These are phyloP conservation scores for Platorchestia sp. DNA, from an alignment of 1,140 invertebrate species.

Conservation along the genomic window DNA sequence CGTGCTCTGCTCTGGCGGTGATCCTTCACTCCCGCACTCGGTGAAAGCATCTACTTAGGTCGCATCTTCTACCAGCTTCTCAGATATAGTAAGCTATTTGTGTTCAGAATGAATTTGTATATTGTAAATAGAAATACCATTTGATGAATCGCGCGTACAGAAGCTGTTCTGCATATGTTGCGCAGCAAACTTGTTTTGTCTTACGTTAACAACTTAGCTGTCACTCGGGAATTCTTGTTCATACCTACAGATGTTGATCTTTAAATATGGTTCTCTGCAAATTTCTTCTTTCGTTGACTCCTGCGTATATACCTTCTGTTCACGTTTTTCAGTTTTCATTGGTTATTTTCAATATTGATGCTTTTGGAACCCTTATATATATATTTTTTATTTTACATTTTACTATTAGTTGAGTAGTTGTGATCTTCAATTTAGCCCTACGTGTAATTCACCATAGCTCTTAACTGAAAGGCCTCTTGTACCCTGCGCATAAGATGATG, in stretches of 20 bases:
- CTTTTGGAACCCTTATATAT: background rate
- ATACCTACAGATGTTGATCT: background rate
- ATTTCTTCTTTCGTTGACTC: slow-evolving; percentile 3
- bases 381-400: slow-evolving; percentile 34
- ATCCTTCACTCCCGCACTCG: background rate
- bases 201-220: background rate
- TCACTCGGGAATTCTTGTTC: slow-evolving; percentile 9
- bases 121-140: slow-evolving; percentile 40
- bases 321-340: background rate
- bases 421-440: slow-evolving; percentile 50
- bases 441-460: slow-evolving; percentile 19
- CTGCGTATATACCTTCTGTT: background rate
- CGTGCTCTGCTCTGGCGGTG: too few species aligned
- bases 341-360: background rate
- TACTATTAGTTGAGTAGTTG: slow-evolving; percentile 46
- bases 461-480: slow-evolving; percentile 10
- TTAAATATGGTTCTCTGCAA: background rate
- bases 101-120: slow-evolving; percentile 50
- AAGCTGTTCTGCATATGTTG: slow-evolving; percentile 21
- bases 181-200: slow-evolving; percentile 31
- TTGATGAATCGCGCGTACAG: background rate
- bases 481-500: slow-evolving; percentile 23
- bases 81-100: slow-evolving; percentile 28
- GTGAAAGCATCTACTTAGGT: slow-evolving; percentile 28
- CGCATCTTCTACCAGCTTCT: slow-evolving; percentile 28